Base-by-base conservation (phyloP, 2,113 vertebrate genomes). In the Callithrix jacchus region DNA sequence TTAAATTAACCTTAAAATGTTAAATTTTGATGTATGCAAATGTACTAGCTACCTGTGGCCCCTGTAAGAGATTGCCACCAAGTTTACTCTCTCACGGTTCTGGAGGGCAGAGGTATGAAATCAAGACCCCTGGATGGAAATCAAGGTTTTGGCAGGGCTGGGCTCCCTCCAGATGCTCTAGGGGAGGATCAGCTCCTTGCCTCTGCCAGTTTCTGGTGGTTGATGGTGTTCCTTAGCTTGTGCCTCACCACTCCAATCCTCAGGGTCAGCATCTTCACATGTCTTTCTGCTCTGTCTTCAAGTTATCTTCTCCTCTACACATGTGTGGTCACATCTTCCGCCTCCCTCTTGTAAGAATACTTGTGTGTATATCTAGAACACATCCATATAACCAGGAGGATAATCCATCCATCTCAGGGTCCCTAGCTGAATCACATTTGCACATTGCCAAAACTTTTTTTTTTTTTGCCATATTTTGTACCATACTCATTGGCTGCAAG, bases 151-250 rank as follows among this genome's bases (percentile, higher is more conserved):
- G 1, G 0, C 35, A 56, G 10, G 16, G 0, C 30, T 12, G 8
- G 1, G 3, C 16, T 71, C 21, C 66, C 45, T 70, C 37, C 12
- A 35, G 32, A 47, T 35, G 5, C 6, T 54, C 45, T 35, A 23
- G 30, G 30, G 11, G 27, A 11, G 2, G 32, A 27, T 7, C 17
- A 1, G 1, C 42, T 42, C 30, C 42, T 56, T 11, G 0, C 14
- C 23, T 73, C 16, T 10, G 9, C 25, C 49, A n/a, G 40, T 12
- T n/a, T 56, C 21, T 27, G 14, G 2, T 0, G 23, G 32, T 37
- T 66, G 27, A 18, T 2, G 14, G 5, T 30, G 3, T 18, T 10
- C 13, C 8, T 40, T 32, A 52, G 73, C 40, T 70, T 47, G 54
- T 16, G 87, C 47, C 76, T 32, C 27, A 30, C n/a, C 32, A 23